Conservation (phyloP, 2,797 vertebrate species). For the Coendou prehensilis region DNA sequence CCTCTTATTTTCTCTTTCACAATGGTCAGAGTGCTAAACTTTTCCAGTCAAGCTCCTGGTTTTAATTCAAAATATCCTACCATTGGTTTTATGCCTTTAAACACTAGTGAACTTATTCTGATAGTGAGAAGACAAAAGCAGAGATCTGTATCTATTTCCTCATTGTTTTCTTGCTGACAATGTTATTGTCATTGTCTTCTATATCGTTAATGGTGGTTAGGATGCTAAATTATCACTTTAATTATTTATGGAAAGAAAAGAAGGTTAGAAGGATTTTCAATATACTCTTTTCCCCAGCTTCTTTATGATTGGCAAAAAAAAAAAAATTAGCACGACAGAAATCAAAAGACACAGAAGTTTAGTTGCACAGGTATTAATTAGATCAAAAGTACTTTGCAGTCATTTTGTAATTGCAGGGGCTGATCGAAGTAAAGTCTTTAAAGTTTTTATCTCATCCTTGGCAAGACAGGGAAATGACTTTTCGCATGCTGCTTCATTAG, state of each 20-base stretch:
- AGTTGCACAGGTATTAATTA: neutral
- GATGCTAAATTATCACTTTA: conserved; percentile 77
- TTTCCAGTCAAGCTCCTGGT: conserved; percentile 19
- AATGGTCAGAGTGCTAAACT: conserved; percentile 64
- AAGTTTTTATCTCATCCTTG: neutral
- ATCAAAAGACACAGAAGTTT: neutral
- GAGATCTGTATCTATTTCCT: conserved; percentile 69
- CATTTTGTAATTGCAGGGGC: neutral
- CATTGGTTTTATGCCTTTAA: conserved; percentile 67
- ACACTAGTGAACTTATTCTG: conserved; percentile 60
- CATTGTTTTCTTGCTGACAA: conserved; percentile 58
- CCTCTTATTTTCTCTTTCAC: conserved; percentile 72
- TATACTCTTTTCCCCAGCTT: conserved; percentile 22
- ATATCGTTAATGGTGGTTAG: conserved; percentile 75
- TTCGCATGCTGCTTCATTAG: neutral
- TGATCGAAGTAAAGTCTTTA: neutral
- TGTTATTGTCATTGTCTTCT: conserved; percentile 61
- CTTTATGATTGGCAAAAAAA: neutral
- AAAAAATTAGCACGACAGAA: neutral
- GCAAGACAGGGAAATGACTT: neutral
- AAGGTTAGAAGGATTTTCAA: conserved; percentile 75
- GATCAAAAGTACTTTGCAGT: neutral
- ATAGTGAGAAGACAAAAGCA: conserved; percentile 70
- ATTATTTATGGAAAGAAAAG: conserved; percentile 79
- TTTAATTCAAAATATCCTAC: conserved; percentile 67